Evolutionary conservation across 2,888 invertebrate genomes (phyloP), one percentile per base, ranked within the genome.

Genomic region (Folsomia candida): DNA sequence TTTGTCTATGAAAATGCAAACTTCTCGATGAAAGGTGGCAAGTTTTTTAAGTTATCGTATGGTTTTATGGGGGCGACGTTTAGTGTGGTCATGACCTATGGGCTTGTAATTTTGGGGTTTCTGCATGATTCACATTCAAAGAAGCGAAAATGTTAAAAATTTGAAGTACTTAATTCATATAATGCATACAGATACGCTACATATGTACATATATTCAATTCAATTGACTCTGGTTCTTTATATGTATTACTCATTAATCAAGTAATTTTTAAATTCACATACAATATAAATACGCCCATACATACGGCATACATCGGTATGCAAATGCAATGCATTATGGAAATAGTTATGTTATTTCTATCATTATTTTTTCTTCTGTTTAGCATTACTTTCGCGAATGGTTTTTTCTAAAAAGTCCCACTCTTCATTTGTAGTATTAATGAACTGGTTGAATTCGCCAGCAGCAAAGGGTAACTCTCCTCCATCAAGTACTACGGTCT

Each of bases 381-480:
- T 76, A 22, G 74, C 74, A 71, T 80, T 80, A 11, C 74, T 61
- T 24, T 73, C 67, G 18, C 83, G 80, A 65, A 85, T 85, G 80
- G 84, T 81, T 67, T 82, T 80, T 72, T 84, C 85, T 78, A 85
- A 77, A 76, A 81, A 76, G 73, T 85, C 84, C 85, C 85, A 85
- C 72, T 84, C 82, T 37, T 84, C 83, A n/a, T 81, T 76, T 1
- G 81, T 79, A 1, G 85, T 81, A 6, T 67, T 68, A 25, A 79
- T 73, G 54, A 85, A 79, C 1, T 80, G 75, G 73, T 84, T 85
- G 76, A 85, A 85, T 74, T 82, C 81, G 3, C 85, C 85, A 2
- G 84, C 80, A 62, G 81, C 79, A 72, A 80, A 81, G 25, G 81
- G 80, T 66, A 81, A 81, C 70, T 84, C 84, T 18, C 85, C 85